Base-by-base conservation (phyloP, 2,888 invertebrate species). In the Tethea ocularis region DNA sequence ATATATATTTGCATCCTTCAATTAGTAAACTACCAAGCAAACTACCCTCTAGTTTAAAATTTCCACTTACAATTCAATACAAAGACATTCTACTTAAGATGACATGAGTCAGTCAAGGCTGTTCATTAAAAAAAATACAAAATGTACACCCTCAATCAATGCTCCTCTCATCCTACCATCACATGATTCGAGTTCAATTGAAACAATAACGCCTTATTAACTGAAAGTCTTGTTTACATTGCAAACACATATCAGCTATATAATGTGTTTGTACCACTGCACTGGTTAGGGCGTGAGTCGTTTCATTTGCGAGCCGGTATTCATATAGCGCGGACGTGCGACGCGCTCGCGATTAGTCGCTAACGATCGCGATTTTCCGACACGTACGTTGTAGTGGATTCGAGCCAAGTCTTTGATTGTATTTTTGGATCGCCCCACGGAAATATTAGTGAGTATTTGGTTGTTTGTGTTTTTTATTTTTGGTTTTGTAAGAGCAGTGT, bases 131-230 rank as follows among this genome's bases (percentile, higher is more conserved):
- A 38, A 15, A 38, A 13, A 13, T 38, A 38, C 0, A 13, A 8
- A 6, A 2, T 5, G 1, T 15, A 36, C 13, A 38, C 20, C 10
- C 46, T 46, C 10, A 20, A 17, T 20, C 17, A 20, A 7, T 7
- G 10, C 20, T 8, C n/a, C n/a, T n/a, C n/a, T 3, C 10, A 17
- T 7, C 46, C 10, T 10, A 20, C 3, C 52, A 58, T 61, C 59
- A 61, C 61, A 61, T 61, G 61, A n/a, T n/a, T n/a, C n/a, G n/a
- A 61, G 59, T 57, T 51, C 57, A 38, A 61, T 59, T 59, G 22
- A 59, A 61, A 20, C 46, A 33, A 46, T 17, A 46, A 41, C 17
- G 41, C n/a, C 38, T 13, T 38, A 38, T 15, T 38, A 38, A n/a
- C n/a, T n/a, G n/a, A n/a, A n/a, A 38, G 38, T 15, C 20, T 20